Percentiles rank a stretch among this genome's conserved stretches.
These are phyloP conservation scores for Acanthurus tractus DNA, from an alignment of 2,797 vertebrate species.

Conservation along the genomic window DNA sequence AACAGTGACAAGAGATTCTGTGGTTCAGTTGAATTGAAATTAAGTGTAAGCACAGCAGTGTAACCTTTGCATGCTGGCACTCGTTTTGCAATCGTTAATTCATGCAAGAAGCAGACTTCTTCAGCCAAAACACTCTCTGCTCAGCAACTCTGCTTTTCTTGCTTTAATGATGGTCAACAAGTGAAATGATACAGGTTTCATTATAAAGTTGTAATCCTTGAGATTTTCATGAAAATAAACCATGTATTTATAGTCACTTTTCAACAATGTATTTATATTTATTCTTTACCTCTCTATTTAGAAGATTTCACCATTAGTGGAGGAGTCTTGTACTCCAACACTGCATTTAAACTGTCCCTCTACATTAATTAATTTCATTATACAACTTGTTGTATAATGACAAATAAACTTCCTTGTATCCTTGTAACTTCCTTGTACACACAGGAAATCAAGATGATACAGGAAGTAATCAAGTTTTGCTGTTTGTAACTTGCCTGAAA, in stretches of 20 bases:
- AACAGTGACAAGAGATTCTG: conserved; percentile 6
- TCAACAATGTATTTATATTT: not conserved
- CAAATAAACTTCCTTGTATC: no score
- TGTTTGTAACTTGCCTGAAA: not conserved
- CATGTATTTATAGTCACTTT: not conserved
- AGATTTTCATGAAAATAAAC: not conserved
- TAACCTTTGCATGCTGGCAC: not conserved
- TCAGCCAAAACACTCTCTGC: not conserved
- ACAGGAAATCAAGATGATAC: not conserved
- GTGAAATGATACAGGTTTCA: not conserved
- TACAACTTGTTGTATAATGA: no score
- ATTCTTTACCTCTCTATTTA: not conserved
- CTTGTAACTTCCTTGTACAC: no score
- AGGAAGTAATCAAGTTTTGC: not conserved
- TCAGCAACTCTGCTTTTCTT: not conserved
- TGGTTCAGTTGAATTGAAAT: not conserved
- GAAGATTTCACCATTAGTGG: not conserved
- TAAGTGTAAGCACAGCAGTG: not conserved
- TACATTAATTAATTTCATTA: no score
- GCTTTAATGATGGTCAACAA: not conserved
- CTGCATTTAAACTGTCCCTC: not conserved
- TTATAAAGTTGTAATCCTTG: not conserved
- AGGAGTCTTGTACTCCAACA: no score
- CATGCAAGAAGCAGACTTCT: not conserved
- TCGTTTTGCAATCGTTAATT: not conserved